These are phyloP conservation scores for Diarsia mendica DNA, from an alignment of 2,888 invertebrate species.

Conservation along the genomic window DNA sequence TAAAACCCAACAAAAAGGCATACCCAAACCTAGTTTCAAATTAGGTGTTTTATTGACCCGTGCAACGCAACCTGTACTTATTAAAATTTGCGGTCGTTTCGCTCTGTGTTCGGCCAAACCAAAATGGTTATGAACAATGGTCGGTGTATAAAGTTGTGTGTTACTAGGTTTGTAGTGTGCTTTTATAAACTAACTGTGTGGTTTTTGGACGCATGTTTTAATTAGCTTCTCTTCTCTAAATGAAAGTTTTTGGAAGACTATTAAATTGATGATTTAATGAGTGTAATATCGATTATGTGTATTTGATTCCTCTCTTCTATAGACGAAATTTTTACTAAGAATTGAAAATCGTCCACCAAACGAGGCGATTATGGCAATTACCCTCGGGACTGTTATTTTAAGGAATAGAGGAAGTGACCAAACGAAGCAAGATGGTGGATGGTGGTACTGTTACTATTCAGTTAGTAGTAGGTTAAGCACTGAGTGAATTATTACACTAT, in stretches of 20 bases:
- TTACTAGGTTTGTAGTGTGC: not conserved
- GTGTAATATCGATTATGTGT: not conserved
- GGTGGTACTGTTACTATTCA: not conserved
- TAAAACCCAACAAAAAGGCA: constrained; percentile 4
- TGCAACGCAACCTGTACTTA: constrained; percentile 35
- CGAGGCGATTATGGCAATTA: not conserved
- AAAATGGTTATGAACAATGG: constrained; percentile 41
- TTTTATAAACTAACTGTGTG: constrained; percentile 24
- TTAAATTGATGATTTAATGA: not conserved
- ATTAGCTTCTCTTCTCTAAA: not conserved
- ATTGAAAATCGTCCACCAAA: not conserved
- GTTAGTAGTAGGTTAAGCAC: not conserved
- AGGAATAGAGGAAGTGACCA: not conserved
- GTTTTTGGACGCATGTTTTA: constrained; percentile 10
- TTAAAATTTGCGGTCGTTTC: constrained; percentile 56
- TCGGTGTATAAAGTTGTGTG: not conserved
- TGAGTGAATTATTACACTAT: not conserved
- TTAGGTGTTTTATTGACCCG: constrained; percentile 52
- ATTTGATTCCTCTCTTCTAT: not conserved
- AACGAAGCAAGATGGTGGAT: not conserved
- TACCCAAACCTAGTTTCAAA: constrained; percentile 28
- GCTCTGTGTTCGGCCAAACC: constrained; percentile 12
- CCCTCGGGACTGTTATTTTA: not conserved
- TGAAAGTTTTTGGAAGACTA: not conserved
- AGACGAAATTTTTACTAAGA: not conserved